Evolutionary conservation across 2,113 vertebrate species (phyloP).

Genomic region (Phalacrocorax brasilianus): DNA sequence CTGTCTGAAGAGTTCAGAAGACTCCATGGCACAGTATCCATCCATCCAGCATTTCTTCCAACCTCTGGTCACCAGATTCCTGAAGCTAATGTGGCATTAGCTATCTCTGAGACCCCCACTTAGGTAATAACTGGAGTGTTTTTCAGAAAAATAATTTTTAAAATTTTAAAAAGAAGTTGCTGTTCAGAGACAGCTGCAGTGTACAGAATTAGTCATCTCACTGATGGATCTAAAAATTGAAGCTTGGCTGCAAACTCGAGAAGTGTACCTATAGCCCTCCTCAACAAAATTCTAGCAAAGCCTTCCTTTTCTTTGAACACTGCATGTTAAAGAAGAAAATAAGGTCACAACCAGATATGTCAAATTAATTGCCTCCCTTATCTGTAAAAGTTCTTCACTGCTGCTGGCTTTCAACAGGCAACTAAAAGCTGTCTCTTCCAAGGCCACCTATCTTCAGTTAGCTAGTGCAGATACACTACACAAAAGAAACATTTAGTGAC

Average conservation of each 20-base stretch:
- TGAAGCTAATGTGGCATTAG: background rate
- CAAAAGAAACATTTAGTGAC: background rate
- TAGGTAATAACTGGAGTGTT: background rate
- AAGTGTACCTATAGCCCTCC: background rate
- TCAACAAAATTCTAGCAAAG: background rate
- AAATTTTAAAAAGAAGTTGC: background rate
- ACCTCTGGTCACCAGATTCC: background rate
- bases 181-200: background rate
- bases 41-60: background rate
- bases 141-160: background rate
- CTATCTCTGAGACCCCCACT: background rate
- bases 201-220: background rate
- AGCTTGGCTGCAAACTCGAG: background rate
- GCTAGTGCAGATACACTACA: background rate
- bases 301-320: background rate
- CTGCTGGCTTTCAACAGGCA: background rate
- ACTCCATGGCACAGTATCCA: background rate
- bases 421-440: background rate
- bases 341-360: background rate
- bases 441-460: background rate
- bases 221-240: background rate
- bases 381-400: background rate
- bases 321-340: background rate
- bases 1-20: background rate
- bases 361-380: slow-evolving; percentile 39